Evolutionary conservation across 1,140 invertebrate genomes (phyloP).

Genomic region (Drosophila simulans): DNA sequence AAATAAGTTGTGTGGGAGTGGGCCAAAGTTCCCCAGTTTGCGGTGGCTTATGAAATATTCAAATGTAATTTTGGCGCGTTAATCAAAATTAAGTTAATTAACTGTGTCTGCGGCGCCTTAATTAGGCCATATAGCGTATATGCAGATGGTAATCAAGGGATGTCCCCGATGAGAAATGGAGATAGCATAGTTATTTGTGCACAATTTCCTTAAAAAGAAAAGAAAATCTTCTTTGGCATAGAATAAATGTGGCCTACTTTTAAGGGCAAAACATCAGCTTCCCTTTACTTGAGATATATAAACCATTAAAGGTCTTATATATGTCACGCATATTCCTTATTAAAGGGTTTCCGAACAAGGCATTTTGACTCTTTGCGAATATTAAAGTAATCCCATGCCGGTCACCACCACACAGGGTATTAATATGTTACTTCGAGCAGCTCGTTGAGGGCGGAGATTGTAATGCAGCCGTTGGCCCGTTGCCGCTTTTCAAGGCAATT

Average conservation of each 20-base stretch:
- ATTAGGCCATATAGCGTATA: conserved; percentile 55
- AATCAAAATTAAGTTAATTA: conserved; percentile 73
- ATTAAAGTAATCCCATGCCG: background rate
- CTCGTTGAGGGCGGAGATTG: background rate
- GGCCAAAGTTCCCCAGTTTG: conserved; percentile 39
- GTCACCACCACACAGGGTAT: background rate
- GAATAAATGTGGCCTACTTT: conserved; percentile 39
- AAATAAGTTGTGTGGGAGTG: conserved; percentile 30
- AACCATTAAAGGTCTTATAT: too few relatives aligned
- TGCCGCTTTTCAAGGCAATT: conserved; percentile 61
- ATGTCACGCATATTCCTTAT: too few relatives aligned
- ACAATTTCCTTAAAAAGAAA: too few relatives aligned
- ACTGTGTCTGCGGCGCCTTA: conserved; percentile 62
- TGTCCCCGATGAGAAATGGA: background rate
- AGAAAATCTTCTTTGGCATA: background rate
- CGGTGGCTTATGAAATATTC: conserved; percentile 71
- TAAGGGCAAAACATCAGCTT: conserved; percentile 15
- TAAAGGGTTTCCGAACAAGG: too few relatives aligned
- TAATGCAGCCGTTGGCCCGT: conserved; percentile 46
- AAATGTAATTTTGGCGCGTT: conserved; percentile 69
- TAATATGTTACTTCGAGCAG: background rate
- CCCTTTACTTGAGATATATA: too few relatives aligned
- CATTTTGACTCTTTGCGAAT: background rate
- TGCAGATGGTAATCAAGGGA: background rate
- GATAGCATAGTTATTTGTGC: background rate